Evolutionary conservation across 2,888 invertebrate species (phyloP), one percentile per base, ranked within the genome.

Genomic region (Aphodius granarius): DNA sequence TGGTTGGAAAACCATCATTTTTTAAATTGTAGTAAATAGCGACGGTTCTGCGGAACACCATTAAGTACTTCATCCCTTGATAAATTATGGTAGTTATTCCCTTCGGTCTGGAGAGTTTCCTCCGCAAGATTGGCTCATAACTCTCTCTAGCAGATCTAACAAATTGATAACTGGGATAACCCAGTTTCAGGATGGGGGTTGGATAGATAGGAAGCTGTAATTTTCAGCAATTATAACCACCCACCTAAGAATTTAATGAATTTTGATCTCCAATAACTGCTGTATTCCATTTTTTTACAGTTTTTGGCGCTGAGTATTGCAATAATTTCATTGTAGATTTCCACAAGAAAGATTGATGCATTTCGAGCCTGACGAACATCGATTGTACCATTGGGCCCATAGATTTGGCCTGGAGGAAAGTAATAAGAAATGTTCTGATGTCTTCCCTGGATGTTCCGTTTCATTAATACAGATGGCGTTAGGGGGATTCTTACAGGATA

Each of bases 381-480:
- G 89, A 68, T 88, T 90, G 63, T 94, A 94, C 83, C 91, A 93
- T 80, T 87, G 89, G 23, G 94, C 94, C 0, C 92, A 92, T 80
- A 86, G 88, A 80, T 87, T 86, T 66, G 91, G 91, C 63, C 86
- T 82, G 73, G 84, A 84, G 66, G 79, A 82, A 3, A 79, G 82
- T 4, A 78, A 83, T 5, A 79, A 85, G 5, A 80, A 90, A 79
- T 94, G 94, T 82, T 87, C 89, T 1, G 81, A 84, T 72, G 86
- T 88, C 81, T 91, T 89, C 82, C 90, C 90, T 76, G 87, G 86
- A 16, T 95, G 95, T 84, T 91, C 91, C 6, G 88, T 94, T 81
- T 94, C 94, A 0, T 84, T 94, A 78, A 89, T 94, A 72, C 93
- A 94, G 82, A 85, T 93, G 85, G 93, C 92, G 3, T 87, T 93